Evolutionary conservation across 2,888 invertebrate species (phyloP), one percentile per base, ranked within the genome.

Genomic region (Drosophila cyrtoloma): DNA sequence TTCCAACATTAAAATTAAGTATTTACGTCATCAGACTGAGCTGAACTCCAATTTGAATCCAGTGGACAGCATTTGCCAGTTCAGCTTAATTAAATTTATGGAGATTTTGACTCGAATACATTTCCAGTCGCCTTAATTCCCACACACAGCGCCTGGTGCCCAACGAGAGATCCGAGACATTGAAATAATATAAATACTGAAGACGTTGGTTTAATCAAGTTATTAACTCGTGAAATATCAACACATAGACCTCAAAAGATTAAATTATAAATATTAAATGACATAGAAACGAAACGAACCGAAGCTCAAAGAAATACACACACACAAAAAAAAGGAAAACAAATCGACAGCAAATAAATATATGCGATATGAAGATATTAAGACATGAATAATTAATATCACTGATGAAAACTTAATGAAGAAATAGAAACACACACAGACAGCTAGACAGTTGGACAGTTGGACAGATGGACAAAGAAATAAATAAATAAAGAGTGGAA

Each of bases 331-430:
- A 44, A 52, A 39, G 16, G 60, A 53, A 67, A 73, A 77, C 62
- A 73, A 79, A 77, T 73, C 61, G 78, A 81, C 65, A 71, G 71
- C 65, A 78, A 82, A 77, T 74, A 75, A 81, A 80, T 74, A 84
- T 85, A 87, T 87, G 60, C 90, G 86, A 82, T 89, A 81, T 87
- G 79, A 85, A 80, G 86, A 86, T 88, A 91, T 88, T 91, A 74
- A 84, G 90, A 88, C 91, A 91, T 91, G 91, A 91, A 89, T 89
- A 89, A 89, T 91, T 91, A 90, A 89, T 91, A 77, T 83, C 83
- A 80, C 90, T 88, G 91, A 90, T 89, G 91, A 90, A 91, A 91
- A 91, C 89, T 87, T 85, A 90, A 89, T 89, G 91, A 90, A 89
- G 84, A 90, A 88, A 90, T 88, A 83, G 85, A 82, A 83, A 89